A percentile compares a stretch with the other conserved stretches of the same genome.
These are phyloP conservation scores for Pedionomus torquatus DNA, from an alignment of 2,113 vertebrate species.

Conservation along the genomic window DNA sequence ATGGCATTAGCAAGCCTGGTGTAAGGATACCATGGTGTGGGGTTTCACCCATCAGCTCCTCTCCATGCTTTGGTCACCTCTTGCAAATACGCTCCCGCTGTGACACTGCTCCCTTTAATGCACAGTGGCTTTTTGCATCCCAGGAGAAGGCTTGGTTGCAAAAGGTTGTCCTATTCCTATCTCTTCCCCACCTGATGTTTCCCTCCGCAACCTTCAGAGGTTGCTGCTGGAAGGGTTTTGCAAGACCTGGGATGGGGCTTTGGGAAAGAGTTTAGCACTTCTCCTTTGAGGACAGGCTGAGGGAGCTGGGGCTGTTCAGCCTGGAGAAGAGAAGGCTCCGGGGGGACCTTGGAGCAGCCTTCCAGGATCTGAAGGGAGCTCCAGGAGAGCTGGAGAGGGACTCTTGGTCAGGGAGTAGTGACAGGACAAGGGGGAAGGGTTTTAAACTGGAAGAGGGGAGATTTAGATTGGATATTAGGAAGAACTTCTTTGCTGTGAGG, in stretches of 20 bases:
- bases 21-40: neutral
- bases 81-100: accelerated
- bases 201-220: neutral
- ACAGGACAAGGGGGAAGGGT: too few relatives aligned
- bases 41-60: neutral
- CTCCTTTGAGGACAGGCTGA: too few relatives aligned
- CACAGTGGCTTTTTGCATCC: accelerated
- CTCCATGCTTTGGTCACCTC: neutral
- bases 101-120: accelerated
- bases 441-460: too few relatives aligned
- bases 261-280: too few relatives aligned
- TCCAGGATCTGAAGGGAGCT: too few relatives aligned
- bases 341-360: too few relatives aligned
- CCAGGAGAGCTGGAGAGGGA: too few relatives aligned
- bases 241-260: neutral
- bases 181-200: neutral
- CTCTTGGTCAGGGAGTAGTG: too few relatives aligned
- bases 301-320: too few relatives aligned
- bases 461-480: too few relatives aligned
- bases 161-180: accelerated
- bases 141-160: neutral
- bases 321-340: too few relatives aligned
- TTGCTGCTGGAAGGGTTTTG: neutral
- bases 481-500: too few relatives aligned
- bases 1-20: neutral